Conservation (phyloP, 2,113 vertebrate species). For the Casuarius casuarius region DNA sequence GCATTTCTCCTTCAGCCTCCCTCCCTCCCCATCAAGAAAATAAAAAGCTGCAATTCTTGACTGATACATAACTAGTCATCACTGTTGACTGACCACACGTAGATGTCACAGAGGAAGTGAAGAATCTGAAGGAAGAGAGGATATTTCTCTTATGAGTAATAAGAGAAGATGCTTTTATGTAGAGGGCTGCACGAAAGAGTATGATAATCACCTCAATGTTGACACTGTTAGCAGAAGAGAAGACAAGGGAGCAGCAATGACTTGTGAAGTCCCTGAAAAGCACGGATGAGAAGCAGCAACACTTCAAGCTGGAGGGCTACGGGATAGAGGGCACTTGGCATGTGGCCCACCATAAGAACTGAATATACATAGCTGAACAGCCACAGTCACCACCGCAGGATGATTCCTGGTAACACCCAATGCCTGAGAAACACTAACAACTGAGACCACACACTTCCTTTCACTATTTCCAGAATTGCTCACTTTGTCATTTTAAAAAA, state of each 20-base stretch:
- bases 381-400: background rate
- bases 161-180: background rate
- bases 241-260: background rate
- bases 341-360: accelerated
- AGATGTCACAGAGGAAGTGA: constrained; percentile 34
- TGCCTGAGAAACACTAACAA: background rate
- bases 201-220: background rate
- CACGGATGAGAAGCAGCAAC: background rate
- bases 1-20: background rate
- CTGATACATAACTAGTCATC: background rate
- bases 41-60: background rate
- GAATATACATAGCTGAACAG: background rate
- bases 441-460: background rate
- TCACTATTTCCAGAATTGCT: background rate
- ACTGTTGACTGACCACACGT: background rate
- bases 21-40: constrained; percentile 7
- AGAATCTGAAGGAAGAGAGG: background rate
- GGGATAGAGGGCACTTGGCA: background rate
- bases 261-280: background rate
- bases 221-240: background rate
- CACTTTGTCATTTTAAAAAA: background rate
- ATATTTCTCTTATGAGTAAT: constrained; percentile 22
- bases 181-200: background rate
- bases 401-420: background rate
- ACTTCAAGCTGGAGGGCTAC: background rate